Conservation (phyloP, 92 coral and sea anemone species). For the Desmophyllum pertusum region DNA sequence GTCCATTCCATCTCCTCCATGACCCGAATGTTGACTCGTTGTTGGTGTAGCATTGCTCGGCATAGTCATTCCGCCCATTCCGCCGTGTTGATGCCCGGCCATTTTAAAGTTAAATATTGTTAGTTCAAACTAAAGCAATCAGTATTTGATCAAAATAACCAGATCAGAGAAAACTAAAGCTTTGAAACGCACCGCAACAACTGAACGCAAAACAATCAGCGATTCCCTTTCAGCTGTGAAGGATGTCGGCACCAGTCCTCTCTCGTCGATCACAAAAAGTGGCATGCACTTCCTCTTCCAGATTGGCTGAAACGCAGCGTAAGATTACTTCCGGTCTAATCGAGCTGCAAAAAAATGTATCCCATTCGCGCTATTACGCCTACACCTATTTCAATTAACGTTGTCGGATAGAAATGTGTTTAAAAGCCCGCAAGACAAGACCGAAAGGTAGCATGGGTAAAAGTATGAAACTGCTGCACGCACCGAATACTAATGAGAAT, state of each 20-base stretch:
- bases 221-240: background rate
- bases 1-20: background rate
- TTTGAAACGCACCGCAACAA: background rate
- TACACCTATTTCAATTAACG: too few relatives aligned
- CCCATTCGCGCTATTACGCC: too few relatives aligned
- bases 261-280: background rate
- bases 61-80: background rate
- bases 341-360: too few relatives aligned
- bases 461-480: too few relatives aligned
- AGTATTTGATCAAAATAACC: background rate
- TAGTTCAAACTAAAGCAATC: background rate
- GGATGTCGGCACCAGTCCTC: conserved; percentile 18
- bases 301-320: background rate
- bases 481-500: too few relatives aligned
- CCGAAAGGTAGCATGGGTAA: too few relatives aligned
- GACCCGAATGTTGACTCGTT: background rate
- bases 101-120: background rate
- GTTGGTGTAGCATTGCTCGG: background rate
- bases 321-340: background rate
- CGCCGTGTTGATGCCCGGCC: background rate
- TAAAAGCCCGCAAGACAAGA: too few relatives aligned
- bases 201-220: background rate
- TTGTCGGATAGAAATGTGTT: too few relatives aligned
- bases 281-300: too few relatives aligned
- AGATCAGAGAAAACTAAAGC: background rate